phyloP scores from a whole-genome alignment of 2,888 invertebrate genomes.

The Limnephilus marmoratus region DNA sequence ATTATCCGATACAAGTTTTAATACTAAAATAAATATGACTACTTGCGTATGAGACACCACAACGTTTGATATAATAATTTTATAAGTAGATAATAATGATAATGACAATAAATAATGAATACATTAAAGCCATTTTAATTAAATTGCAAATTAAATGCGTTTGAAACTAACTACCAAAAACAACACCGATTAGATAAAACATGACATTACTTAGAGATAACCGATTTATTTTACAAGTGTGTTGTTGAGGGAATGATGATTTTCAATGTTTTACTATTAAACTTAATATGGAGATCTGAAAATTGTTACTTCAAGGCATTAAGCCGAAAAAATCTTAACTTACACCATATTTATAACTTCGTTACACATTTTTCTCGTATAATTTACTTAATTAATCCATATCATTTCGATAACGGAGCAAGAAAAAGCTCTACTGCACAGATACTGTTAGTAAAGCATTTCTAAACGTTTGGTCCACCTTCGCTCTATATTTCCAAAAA shows the following conservation, averaged over 20 bases:
- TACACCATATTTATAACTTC: not conserved
- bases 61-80: not conserved
- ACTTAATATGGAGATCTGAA: not conserved
- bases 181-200: not conserved
- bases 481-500: not conserved
- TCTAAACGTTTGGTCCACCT: not conserved
- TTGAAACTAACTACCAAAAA: not conserved
- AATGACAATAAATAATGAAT: not conserved
- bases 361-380: not conserved
- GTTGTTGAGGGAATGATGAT: not conserved
- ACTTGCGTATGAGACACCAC: not conserved
- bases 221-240: not conserved
- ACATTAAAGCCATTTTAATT: not conserved
- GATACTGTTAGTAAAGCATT: not conserved
- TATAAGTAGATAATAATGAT: not conserved
- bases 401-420: not conserved
- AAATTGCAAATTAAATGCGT: not conserved
- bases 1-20: not conserved
- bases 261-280: not conserved
- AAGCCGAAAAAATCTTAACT: not conserved
- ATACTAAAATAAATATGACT: not conserved
- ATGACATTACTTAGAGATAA: not conserved
- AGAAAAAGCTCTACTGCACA: not conserved
- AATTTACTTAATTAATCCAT: not conserved
- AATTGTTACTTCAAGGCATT: not conserved